Evolutionary conservation across 2,888 invertebrate species (phyloP).

Genomic region (Acleris cristana): DNA sequence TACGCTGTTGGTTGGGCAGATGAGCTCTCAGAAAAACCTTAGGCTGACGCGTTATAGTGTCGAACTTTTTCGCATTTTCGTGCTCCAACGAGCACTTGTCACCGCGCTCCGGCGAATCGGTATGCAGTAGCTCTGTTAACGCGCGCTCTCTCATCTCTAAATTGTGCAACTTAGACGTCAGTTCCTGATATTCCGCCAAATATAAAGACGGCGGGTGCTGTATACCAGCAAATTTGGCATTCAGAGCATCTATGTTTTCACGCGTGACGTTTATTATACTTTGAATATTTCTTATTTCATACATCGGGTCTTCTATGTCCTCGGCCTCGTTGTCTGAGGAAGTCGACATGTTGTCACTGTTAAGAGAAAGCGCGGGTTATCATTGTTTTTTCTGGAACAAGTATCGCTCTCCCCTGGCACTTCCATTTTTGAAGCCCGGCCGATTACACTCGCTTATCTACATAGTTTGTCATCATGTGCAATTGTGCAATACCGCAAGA

Average conservation of each 20-base stretch:
- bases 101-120: slow-evolving; percentile 77
- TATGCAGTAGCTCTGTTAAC: slow-evolving; percentile 88
- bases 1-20: slow-evolving; percentile 97
- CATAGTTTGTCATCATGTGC: too few relatives aligned
- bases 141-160: slow-evolving; percentile 94
- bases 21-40: slow-evolving; percentile 94
- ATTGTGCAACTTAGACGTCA: slow-evolving; percentile 96
- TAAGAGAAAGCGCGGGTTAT: slow-evolving; percentile 85
- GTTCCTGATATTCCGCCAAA: slow-evolving; percentile 95
- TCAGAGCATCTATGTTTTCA: slow-evolving; percentile 96
- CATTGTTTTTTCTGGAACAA: slow-evolving; percentile 85
- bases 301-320: slow-evolving; percentile 86
- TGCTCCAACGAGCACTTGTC: slow-evolving; percentile 72
- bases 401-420: slow-evolving; percentile 82
- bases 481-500: too few relatives aligned
- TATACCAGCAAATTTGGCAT: slow-evolving; percentile 95
- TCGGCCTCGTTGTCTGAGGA: slow-evolving; percentile 89
- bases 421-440: slow-evolving; percentile 71
- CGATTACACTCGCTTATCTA: too few relatives aligned
- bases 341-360: slow-evolving; percentile 85
- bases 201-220: slow-evolving; percentile 97
- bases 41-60: slow-evolving; percentile 85
- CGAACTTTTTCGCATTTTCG: slow-evolving; percentile 80
- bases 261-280: slow-evolving; percentile 96
- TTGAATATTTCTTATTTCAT: slow-evolving; percentile 95